Evolutionary conservation across 2,797 vertebrate genomes (phyloP), one percentile per base, ranked within the genome.

Genomic region (Pipistrellus pipistrellus): DNA sequence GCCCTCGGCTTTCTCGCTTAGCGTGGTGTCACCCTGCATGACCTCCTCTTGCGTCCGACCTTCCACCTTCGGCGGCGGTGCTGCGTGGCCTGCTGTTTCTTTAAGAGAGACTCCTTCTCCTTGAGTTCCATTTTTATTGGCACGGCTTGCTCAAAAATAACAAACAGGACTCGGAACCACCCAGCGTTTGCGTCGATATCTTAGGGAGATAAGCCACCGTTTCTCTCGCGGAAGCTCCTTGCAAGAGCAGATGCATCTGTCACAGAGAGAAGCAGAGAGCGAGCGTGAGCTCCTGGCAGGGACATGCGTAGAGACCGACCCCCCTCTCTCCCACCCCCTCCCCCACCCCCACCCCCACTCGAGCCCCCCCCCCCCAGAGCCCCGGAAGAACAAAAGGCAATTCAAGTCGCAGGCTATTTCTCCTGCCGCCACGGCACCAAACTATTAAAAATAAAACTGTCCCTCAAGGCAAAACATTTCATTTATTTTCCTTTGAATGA

Each of bases 401-500:
- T 97, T 97, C 72, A 23, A 83, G 59, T 64, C 57, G 69, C 48
- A 96, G 94, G 96, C 95, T 96, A 90, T 97, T 95, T 83, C 83
- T 96, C 97, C 92, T 97, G 95, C 97, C 93, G 83, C 95, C 77
- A 10, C 97, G 95, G 92, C 93, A 97, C 96, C 93, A 93, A 98
- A 97, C 96, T 96, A 95, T 97, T 97, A 97, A 96, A 95, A 97
- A 96, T 97, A 97, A 97, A 98, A 97, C 92, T 90, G 94, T 97
- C 96, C 98, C 98, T 98, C 77, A 98, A 97, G 98, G 98, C 98
- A 97, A 98, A 97, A 89, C 95, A 95, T 98, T 98, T 97, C 35
- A 98, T 98, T 98, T 98, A 92, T 98, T 98, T 98, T 96, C 97
- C 93, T 98, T 97, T 98, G 97, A 98, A 97, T 97, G 93, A 95